These are phyloP conservation scores for Myrmecophaga tridactyla DNA, from an alignment of 2,113 vertebrate species.

Conservation along the genomic window DNA sequence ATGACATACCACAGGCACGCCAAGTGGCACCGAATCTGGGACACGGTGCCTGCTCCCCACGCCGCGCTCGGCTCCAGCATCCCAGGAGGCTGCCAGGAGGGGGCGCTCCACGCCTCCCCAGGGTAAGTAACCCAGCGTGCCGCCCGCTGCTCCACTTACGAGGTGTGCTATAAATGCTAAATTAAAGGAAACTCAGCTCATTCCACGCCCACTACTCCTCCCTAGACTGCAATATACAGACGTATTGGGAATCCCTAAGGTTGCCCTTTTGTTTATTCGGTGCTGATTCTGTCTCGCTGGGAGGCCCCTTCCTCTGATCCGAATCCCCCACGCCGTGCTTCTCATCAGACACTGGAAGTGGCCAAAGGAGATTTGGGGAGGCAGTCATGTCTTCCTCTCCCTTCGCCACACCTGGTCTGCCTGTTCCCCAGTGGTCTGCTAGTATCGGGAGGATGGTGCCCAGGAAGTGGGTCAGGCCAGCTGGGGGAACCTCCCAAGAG, in stretches of 20 bases:
- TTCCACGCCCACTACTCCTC: too few relatives aligned
- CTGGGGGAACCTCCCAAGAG: background rate
- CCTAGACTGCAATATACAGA: background rate
- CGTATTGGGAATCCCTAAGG: background rate
- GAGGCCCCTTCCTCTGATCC: background rate
- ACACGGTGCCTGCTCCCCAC: background rate
- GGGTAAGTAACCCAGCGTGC: background rate
- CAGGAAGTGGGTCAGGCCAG: background rate
- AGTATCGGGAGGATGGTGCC: background rate
- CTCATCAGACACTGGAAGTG: background rate
- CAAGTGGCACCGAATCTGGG: background rate
- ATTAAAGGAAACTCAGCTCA: background rate
- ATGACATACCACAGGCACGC: background rate
- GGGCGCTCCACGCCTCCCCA: background rate
- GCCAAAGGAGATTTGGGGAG: background rate
- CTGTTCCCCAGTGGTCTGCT: background rate
- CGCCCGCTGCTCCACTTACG: background rate
- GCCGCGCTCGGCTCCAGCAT: background rate
- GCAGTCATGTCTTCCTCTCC: background rate
- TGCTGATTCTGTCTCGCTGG: background rate
- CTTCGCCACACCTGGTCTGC: background rate
- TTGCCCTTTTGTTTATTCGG: background rate
- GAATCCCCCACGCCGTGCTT: fast-evolving
- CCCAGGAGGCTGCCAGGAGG: background rate
- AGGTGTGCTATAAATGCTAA: background rate